Evolutionary conservation across 2,113 vertebrate genomes (phyloP), one percentile per base, ranked within the genome.

Genomic region (Otolemur garnettii): DNA sequence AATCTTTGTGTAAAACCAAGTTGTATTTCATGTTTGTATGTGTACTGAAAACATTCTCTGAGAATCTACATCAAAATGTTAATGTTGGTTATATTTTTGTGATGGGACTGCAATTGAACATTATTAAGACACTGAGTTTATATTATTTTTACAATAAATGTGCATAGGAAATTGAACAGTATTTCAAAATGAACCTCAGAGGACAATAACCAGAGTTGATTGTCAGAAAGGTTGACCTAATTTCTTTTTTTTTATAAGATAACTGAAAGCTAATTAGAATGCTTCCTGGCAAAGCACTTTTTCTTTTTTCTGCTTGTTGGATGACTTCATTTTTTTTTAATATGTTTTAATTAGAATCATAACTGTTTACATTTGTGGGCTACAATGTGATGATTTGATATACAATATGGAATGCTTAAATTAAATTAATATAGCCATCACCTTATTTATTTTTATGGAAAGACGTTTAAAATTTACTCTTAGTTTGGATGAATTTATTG

Each of bases 191-290:
- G 74, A 95, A 93, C 59, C 79, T 95, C 94, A 81, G 81, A 89
- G 93, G 90, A 94, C 59, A 96, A 89, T 87, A 94, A 91, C 74
- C 45, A 87, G 74, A 89, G 62, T 26, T 94, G 74, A 94, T 30
- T 95, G 72, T 97, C 72, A 91, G 95, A 92, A 92, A 91, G 50
- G n/a, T 42, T 96, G 95, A 93, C 96, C 95, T 93, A 94, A 66
- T 93, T 93, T 77, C 74, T 77, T 50, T 94, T 77, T 57, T 74
- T 89, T 94, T 95, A 92, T n/a, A 59, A 88, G 81, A 85, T 95
- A 96, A 97, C 94, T 97, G 88, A 94, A 95, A 90, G 77, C 87
- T 97, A 96, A 95, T 97, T 97, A 91, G 94, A 95, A 95, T 66
- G 90, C 10, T 95, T 50, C 30, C n/a, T 84, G 69, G 45, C 55